Evolutionary conservation across 2,797 vertebrate species (phyloP).

Genomic region (Lagocephalus sceleratus): DNA sequence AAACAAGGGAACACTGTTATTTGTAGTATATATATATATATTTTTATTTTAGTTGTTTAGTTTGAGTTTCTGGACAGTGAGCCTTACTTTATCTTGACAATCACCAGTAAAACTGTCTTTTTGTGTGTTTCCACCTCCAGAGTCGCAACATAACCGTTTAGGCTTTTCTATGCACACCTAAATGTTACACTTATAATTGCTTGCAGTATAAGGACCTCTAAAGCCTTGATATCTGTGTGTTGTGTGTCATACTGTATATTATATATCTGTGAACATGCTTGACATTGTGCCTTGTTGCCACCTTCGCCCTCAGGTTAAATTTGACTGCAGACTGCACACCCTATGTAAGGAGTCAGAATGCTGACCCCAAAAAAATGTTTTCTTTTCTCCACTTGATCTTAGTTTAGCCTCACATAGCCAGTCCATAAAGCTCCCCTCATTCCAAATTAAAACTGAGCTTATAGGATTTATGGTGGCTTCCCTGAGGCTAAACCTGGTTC

Average conservation of each 20-base stretch:
- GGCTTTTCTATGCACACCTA: constrained; percentile 36
- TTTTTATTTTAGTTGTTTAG: constrained; percentile 49
- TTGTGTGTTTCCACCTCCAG: constrained; percentile 25
- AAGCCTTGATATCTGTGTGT: constrained; percentile 46
- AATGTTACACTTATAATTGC: constrained; percentile 43
- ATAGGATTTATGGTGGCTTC: constrained; percentile 3
- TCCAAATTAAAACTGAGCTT: constrained; percentile 8
- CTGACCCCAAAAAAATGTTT: constrained; percentile 29
- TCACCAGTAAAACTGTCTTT: constrained; percentile 50
- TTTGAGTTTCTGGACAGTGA: constrained; percentile 29
- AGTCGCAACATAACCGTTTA: constrained; percentile 31
- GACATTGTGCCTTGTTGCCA: constrained; percentile 65
- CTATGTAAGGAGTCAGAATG: constrained; percentile 51
- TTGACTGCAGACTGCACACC: constrained; percentile 42
- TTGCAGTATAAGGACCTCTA: constrained; percentile 25
- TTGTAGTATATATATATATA: constrained; percentile 45
- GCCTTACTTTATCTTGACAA: constrained; percentile 57
- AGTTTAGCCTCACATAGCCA: constrained; percentile 11
- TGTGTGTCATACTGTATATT: constrained; percentile 42
- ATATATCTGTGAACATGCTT: constrained; percentile 51
- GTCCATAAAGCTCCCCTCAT: constrained; percentile 11
- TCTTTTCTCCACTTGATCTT: constrained; percentile 26
- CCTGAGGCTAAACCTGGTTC: constrained; percentile 15
- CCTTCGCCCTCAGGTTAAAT: constrained; percentile 65
- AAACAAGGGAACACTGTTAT: constrained; percentile 70